A percentile compares a stretch with the other conserved stretches of the same genome.
These are phyloP conservation scores for Erythrolamprus reginae DNA, from an alignment of 2,113 vertebrate species.

Conservation along the genomic window DNA sequence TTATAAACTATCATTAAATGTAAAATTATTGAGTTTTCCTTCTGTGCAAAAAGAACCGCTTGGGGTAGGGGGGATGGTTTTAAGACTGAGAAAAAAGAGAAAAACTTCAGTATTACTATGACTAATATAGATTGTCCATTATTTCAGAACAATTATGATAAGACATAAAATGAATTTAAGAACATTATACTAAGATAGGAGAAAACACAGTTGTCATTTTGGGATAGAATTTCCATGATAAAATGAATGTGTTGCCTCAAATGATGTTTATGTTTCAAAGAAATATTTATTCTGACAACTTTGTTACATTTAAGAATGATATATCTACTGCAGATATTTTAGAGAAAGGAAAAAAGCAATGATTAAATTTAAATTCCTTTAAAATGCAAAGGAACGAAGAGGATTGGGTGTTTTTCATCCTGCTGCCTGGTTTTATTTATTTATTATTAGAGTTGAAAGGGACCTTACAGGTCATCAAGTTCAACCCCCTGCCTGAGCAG, in stretches of 20 bases:
- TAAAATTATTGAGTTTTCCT: neutral
- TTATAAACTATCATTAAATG: neutral
- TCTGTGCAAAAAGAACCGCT: neutral
- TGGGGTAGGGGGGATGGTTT: too few species aligned
- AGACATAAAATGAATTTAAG: neutral
- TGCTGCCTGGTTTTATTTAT: neutral
- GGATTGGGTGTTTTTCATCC: neutral
- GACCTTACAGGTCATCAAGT: too few species aligned
- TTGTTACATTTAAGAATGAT: neutral
- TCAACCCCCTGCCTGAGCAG: too few species aligned
- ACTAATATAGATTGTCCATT: neutral
- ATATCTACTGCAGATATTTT: neutral
- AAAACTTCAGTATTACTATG: neutral
- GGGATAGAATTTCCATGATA: neutral
- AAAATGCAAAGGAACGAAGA: neutral
- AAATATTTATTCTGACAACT: neutral
- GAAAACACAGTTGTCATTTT: neutral
- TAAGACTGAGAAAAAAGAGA: neutral
- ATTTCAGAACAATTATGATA: neutral
- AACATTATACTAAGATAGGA: neutral
- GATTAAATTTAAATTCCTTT: neutral
- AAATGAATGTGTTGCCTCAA: neutral
- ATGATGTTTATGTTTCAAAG: neutral
- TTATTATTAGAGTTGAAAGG: too few species aligned
- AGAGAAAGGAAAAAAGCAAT: neutral